Base-by-base conservation (phyloP, 2,113 vertebrate genomes). In the Leucosticte australis region DNA sequence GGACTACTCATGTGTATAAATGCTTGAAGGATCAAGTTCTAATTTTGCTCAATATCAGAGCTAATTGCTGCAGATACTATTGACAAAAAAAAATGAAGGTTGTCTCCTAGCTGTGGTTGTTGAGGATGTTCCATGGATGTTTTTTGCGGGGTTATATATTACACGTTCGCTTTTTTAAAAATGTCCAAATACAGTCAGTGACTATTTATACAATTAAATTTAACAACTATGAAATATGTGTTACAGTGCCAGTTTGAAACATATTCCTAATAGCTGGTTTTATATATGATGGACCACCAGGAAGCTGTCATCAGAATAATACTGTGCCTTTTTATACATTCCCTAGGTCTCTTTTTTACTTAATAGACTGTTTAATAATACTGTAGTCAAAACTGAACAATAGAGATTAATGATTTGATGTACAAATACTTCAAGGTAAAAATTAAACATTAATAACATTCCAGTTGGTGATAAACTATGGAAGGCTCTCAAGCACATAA, bases 161-260 rank as follows among this genome's bases (percentile, higher is more conserved):
- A 35, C 41, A 71, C 3, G 2, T 83, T 73, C 3, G 2, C 16
- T 78, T 96, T 90, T 89, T 84, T 1, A 53, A 87, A 96, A 84
- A 44, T 62, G 64, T 75, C 73, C 64, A 87, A 92, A 96, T 89
- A 71, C 24, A 81, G 41, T 57, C 47, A 74, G 83, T 80, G 78
- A 84, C 76, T 93, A 93, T 95, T 95, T 97, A 90, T 83, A 64
- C 64, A 90, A 94, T 93, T 81, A 77, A 79, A 87, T 92, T 94
- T 95, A 94, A 95, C 80, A 92, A 71, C 73, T 88, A 42, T 76
- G 83, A 96, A 92, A 93, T 87, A 90, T 35, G 46, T 93, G 49
- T 84, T 89, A 83, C 4, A 3, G 73, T 93, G 64, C 64, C 93
- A 78, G 73, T 87, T 92, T 89, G 86, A 93, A 96, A 82, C 44